Evolutionary conservation across 2,797 vertebrate species (phyloP), one percentile per base, ranked within the genome.

Genomic region (Smutsia gigantea): DNA sequence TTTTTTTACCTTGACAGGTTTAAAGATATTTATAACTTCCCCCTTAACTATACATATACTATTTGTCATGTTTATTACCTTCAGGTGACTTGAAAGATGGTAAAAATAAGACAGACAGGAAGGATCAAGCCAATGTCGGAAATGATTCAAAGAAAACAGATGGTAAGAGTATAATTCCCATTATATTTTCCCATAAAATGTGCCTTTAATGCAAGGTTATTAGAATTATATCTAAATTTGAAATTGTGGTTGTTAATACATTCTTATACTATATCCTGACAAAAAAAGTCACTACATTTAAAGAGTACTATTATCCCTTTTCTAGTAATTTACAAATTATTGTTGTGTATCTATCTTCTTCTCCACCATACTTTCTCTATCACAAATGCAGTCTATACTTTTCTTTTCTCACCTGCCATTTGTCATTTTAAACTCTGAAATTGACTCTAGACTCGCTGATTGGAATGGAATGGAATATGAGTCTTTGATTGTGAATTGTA

Each of bases 21-120:
- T 91, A 93, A 85, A 81, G 83, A 42, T 92, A 77, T 89, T 95
- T 96, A 49, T 87, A 71, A 64, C 75, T 87, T 42, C 39, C 42
- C 81, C 6, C 27, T 90, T 34, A 90, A 61, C 94, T 89, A 68
- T 86, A 72, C 57, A 59, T 87, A 68, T 37, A 91, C 53, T 95
- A n/a, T 96, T 95, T 97, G 75, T 94, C 87, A 53, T 95, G 74
- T 93, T 97, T 95, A 77, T 97, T 97, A 66, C 93, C 98, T 98
- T 83, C 95, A 99, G 99, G 98, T 97, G 97, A 99, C 96, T 97
- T 98, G 97, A 98, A 98, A 95, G 98, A 98, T 82, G 97, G 96
- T 59, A 98, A 31, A 94, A 98, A 96, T 74, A 93, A 98, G 81
- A 72, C 96, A 82, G 98, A 98, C 72, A 98, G 97, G 97, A 98